Base-by-base conservation (phyloP, 2,888 invertebrate species). In the Eupeodes luniger region DNA sequence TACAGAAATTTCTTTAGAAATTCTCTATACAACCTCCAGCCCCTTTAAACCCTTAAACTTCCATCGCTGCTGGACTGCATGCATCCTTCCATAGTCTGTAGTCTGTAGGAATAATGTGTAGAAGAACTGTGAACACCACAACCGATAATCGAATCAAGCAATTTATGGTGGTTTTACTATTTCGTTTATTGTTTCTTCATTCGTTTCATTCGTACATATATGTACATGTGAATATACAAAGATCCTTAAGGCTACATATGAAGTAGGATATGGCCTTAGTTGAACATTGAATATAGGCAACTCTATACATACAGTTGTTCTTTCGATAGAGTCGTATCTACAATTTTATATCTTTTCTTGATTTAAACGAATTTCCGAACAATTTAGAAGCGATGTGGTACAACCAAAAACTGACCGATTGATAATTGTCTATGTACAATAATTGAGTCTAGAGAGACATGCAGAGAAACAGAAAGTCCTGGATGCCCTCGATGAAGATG, bases 141-240 rank as follows among this genome's bases (percentile, higher is more conserved):
- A 47, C 69, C 70, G 77, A 88, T 85, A 88, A 88, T 88, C 88
- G 88, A 88, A 88, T 88, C 88, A 88, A 74, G 85, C 81, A 81
- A 88, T 88, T 85, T 88, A 88, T 88, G 85, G 88, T 64, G 78
- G 85, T 85, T 75, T 75, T 85, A 78, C 78, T 49, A 59, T 81
- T 85, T 81, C 85, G 78, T 88, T 88, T 85, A 88, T 85, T 88
- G 85, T 88, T 88, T 81, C 77, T 53, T 62, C 69, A 70, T 81
- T 81, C 78, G 74, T 59, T 27, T 55, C 27, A 27, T 9, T 85
- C 40, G 40, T 27, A 27, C 27, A 27, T 27, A 27, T 27, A 27
- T 27, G 2, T 27, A 27, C 27, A 27, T 27, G 19, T 19, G 7
- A 36, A 6, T 36, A 36, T 36, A 36, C 36, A 40, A 5, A 77